Evolutionary conservation across 2,113 vertebrate genomes (phyloP).

Genomic region (Orthonyx spaldingii): DNA sequence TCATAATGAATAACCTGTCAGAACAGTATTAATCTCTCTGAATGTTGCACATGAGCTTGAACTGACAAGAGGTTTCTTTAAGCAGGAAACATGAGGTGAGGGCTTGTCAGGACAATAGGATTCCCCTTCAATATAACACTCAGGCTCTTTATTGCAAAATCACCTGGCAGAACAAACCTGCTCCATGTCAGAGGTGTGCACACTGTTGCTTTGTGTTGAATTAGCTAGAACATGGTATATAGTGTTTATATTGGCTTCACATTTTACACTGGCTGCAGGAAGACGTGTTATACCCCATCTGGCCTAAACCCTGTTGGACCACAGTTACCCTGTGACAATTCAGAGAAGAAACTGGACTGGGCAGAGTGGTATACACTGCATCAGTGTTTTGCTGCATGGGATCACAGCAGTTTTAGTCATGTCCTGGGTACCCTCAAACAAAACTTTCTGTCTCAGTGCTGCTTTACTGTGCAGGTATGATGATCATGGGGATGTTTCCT

Average conservation of each 20-base stretch:
- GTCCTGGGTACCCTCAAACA: background rate
- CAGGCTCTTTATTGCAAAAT: background rate
- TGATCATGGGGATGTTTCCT: background rate
- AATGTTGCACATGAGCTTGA: background rate
- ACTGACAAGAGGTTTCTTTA: background rate
- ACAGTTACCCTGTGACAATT: background rate
- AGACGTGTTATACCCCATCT: background rate
- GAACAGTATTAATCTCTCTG: background rate
- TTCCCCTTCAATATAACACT: background rate
- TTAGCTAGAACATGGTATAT: background rate
- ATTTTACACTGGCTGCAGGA: background rate
- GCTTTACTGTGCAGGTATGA: background rate
- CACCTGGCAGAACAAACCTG: constrained; percentile 5
- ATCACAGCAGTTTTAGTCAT: background rate
- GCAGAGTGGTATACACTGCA: background rate
- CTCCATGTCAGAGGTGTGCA: background rate
- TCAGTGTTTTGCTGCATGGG: background rate
- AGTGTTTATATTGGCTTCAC: constrained; percentile 8
- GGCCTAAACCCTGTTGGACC: background rate
- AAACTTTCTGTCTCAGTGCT: background rate
- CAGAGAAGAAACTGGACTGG: background rate
- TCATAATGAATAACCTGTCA: background rate
- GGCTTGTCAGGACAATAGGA: background rate
- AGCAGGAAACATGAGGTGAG: background rate
- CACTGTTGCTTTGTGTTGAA: constrained; percentile 1